phyloP scores from a whole-genome alignment of 2,888 invertebrate species.

The Plagodis pulveraria region DNA sequence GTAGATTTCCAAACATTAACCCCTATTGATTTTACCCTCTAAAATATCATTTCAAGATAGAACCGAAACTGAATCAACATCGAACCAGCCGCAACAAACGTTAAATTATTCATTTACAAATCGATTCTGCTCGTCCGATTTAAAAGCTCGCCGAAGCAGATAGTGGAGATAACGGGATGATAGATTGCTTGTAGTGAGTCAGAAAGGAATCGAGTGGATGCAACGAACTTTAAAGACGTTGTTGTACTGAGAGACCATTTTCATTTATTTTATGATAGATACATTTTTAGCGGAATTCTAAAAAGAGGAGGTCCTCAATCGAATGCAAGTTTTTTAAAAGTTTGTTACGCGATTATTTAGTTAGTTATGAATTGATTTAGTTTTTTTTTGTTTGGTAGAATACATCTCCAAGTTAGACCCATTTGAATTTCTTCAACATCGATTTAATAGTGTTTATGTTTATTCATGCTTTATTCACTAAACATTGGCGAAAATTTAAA shows the following conservation, averaged over 20 bases:
- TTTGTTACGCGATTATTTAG: too few species aligned
- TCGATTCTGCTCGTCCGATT: slow-evolving; percentile 13
- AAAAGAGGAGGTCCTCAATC: too few species aligned
- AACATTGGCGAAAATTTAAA: too few species aligned
- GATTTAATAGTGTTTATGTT: too few species aligned
- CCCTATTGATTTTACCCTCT: slow-evolving; percentile 1
- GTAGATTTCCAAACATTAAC: background rate
- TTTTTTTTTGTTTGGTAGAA: too few species aligned
- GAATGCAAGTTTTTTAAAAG: too few species aligned
- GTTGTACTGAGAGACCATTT: background rate
- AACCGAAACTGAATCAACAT: slow-evolving; percentile 8
- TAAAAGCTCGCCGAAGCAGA: slow-evolving; percentile 9
- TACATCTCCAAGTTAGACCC: too few species aligned
- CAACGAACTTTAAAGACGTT: slow-evolving; percentile 20
- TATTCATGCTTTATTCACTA: too few species aligned
- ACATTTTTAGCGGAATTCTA: too few species aligned
- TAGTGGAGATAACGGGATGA: slow-evolving; percentile 10
- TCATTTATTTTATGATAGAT: too few species aligned
- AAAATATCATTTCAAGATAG: slow-evolving; percentile 1
- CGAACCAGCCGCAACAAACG: slow-evolving; percentile 12
- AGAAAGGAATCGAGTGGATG: slow-evolving; percentile 17
- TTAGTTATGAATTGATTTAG: too few species aligned
- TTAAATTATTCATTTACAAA: slow-evolving; percentile 19
- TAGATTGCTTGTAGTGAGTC: slow-evolving; percentile 4
- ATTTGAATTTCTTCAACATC: too few species aligned